Conservation (phyloP, 2,888 invertebrate species). For the Brachyopa scutellaris region DNA sequence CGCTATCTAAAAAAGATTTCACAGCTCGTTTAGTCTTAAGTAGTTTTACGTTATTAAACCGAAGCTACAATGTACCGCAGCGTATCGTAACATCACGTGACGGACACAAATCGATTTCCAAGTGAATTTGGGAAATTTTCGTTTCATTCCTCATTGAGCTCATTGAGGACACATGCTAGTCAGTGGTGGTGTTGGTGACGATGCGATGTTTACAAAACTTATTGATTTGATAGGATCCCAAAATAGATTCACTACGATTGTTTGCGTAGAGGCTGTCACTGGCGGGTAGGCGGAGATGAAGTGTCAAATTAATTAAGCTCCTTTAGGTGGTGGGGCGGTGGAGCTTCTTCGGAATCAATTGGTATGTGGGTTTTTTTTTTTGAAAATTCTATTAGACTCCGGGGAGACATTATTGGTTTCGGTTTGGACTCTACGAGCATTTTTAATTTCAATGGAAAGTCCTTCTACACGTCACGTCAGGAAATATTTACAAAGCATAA, state of each 20-base stretch:
- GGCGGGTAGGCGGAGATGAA: slow-evolving; percentile 11
- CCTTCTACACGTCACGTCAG: no score
- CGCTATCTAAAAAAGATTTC: no score
- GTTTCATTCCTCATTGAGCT: no score
- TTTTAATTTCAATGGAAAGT: no score
- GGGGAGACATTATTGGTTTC: no score
- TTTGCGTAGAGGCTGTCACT: not conserved
- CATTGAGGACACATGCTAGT: no score
- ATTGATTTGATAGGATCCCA: slow-evolving; percentile 48
- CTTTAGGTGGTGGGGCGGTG: slow-evolving; percentile 10
- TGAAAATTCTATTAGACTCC: slow-evolving; percentile 5
- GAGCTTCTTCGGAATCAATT: slow-evolving; percentile 11
- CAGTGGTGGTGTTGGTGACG: slow-evolving; percentile 41
- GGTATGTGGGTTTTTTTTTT: not conserved
- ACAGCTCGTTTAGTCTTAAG: slow-evolving; percentile 27
- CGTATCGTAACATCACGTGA: slow-evolving; percentile 50
- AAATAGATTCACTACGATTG: slow-evolving; percentile 35
- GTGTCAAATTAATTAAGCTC: slow-evolving; percentile 49
- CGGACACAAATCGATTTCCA: slow-evolving; percentile 55
- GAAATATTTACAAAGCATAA: no score
- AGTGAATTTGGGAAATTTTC: slow-evolving; percentile 30
- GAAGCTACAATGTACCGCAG: slow-evolving; percentile 17
- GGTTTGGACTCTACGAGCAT: no score
- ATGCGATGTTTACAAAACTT: slow-evolving; percentile 60
- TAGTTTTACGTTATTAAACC: slow-evolving; percentile 15